These are phyloP conservation scores for Dione juno DNA, from an alignment of 2,888 invertebrate species.

Conservation along the genomic window DNA sequence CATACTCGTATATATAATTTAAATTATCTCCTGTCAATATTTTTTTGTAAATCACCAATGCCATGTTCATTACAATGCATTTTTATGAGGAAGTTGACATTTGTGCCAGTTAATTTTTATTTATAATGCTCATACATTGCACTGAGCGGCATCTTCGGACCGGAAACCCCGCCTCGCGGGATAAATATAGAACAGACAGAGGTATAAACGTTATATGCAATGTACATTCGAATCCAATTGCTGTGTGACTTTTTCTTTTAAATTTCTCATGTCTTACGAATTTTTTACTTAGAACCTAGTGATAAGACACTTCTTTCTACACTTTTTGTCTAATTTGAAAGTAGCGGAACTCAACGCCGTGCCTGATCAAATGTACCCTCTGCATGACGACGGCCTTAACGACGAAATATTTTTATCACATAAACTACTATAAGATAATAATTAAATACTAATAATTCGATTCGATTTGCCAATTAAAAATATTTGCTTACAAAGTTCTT, in stretches of 20 bases:
- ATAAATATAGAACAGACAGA: slow-evolving; percentile 74
- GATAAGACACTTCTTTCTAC: background rate
- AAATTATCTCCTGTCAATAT: background rate
- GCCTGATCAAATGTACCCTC: too few relatives aligned
- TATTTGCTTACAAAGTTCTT: background rate
- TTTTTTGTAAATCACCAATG: slow-evolving; percentile 14
- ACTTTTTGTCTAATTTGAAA: background rate
- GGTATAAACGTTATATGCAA: slow-evolving; percentile 36
- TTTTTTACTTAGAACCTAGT: background rate
- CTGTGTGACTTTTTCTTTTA: background rate
- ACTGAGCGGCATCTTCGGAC: slow-evolving; percentile 61
- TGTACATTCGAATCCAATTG: slow-evolving; percentile 25
- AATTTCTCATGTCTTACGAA: background rate
- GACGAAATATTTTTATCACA: too few relatives aligned
- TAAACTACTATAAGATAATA: too few relatives aligned
- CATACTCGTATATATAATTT: too few relatives aligned
- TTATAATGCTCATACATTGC: slow-evolving; percentile 57
- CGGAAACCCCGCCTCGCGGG: slow-evolving; percentile 73
- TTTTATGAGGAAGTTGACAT: slow-evolving; percentile 51
- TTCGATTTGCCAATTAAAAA: background rate
- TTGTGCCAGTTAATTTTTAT: slow-evolving; percentile 61
- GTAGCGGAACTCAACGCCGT: too few relatives aligned
- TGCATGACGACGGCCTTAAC: too few relatives aligned
- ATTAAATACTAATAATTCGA: too few relatives aligned
- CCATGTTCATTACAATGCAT: slow-evolving; percentile 25